phyloP scores from a whole-genome alignment of 2,888 invertebrate genomes.

The Creontiades dilutus region DNA sequence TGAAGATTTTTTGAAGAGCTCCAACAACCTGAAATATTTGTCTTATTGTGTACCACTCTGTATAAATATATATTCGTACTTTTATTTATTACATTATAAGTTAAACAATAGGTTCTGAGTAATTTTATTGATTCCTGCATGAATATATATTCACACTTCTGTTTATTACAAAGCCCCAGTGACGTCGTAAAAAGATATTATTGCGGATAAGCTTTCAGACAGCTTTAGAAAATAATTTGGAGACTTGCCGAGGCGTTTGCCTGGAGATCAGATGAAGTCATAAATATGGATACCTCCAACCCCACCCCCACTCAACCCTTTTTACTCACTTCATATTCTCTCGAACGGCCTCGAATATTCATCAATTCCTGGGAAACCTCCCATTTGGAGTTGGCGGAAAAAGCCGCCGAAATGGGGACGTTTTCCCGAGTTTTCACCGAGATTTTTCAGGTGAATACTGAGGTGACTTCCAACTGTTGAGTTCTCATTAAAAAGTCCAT shows the following conservation, averaged over 20 bases:
- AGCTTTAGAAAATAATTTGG: background rate
- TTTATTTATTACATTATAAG: no score
- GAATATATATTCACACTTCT: no score
- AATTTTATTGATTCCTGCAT: no score
- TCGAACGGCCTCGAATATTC: slow-evolving; percentile 53
- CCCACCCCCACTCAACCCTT: no score
- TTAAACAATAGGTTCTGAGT: no score
- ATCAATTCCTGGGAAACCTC: slow-evolving; percentile 3
- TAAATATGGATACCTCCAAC: slow-evolving; percentile 59
- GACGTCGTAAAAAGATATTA: no score
- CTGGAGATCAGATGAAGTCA: slow-evolving; percentile 29
- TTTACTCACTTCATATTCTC: slow-evolving; percentile 18
- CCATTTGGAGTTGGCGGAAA: background rate
- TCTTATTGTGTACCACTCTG: no score
- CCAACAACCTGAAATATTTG: no score
- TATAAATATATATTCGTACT: no score
- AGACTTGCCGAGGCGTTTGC: slow-evolving; percentile 13
- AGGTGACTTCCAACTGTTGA: background rate
- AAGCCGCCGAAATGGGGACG: background rate
- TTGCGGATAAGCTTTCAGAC: background rate
- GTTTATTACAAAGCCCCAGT: no score
- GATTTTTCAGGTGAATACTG: no score
- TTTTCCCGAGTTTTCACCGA: background rate
- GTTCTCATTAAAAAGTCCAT: background rate
- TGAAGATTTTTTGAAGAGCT: no score